These are phyloP conservation scores for Pseudomyrmex cubaensis DNA, from an alignment of 1,140 invertebrate genomes.

Conservation along the genomic window DNA sequence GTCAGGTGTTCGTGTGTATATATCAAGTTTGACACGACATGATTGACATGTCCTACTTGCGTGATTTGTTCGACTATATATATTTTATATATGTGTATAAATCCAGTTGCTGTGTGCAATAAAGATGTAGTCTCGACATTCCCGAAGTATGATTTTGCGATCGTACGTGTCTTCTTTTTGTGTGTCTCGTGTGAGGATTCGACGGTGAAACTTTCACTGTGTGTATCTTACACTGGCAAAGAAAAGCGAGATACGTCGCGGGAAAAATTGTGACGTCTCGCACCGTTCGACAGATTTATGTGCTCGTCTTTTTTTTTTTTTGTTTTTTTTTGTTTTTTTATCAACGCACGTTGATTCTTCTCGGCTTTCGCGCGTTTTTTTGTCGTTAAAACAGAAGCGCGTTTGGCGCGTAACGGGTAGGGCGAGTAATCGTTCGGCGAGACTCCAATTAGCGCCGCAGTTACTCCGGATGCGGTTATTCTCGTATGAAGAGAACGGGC, in stretches of 20 bases:
- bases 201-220: slow-evolving; percentile 45
- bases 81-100: background rate
- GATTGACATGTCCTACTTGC: slow-evolving; percentile 74
- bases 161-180: slow-evolving; percentile 9
- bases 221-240: background rate
- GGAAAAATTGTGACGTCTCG: slow-evolving; percentile 38
- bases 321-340: too few species aligned
- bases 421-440: slow-evolving; percentile 21
- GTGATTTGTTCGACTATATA: slow-evolving; percentile 74
- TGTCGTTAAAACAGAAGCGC: slow-evolving; percentile 29
- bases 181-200: background rate
- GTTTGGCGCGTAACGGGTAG: slow-evolving; percentile 21
- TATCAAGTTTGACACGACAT: slow-evolving; percentile 75
- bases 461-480: slow-evolving; percentile 24
- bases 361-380: slow-evolving; percentile 35
- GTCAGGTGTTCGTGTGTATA: slow-evolving; percentile 36
- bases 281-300: slow-evolving; percentile 36
- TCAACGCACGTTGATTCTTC: slow-evolving; percentile 27
- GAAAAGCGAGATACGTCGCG: slow-evolving; percentile 30
- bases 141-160: slow-evolving; percentile 25
- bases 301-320: slow-evolving; percentile 11
- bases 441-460: slow-evolving; percentile 39
- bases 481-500: slow-evolving; percentile 18
- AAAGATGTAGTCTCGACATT: slow-evolving; percentile 5
- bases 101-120: background rate